Conservation (phyloP, 2,888 invertebrate genomes). For the Chironomus riparius region DNA sequence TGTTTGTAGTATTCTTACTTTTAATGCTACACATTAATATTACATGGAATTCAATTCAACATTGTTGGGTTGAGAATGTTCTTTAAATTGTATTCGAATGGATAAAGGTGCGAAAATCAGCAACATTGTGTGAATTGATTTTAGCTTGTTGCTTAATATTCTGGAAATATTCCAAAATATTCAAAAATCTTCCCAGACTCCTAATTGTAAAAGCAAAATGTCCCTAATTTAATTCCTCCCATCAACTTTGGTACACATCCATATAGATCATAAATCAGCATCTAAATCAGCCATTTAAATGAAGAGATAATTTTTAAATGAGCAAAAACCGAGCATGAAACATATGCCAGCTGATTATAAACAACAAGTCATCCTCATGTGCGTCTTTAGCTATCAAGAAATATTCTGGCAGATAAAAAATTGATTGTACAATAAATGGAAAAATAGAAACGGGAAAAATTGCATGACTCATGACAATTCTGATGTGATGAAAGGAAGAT, state of each 20-base stretch:
- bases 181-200: too few species aligned
- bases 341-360: conserved; percentile 23
- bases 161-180: too few species aligned
- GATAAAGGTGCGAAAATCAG: neutral
- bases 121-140: too few species aligned
- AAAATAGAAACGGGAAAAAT: neutral
- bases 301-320: too few species aligned
- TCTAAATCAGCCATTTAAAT: neutral
- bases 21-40: too few species aligned
- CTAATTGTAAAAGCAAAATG: neutral
- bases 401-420: neutral
- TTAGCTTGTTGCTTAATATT: too few species aligned
- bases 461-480: neutral
- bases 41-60: neutral
- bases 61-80: neutral
- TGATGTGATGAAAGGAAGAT: too few species aligned
- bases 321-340: neutral
- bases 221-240: neutral
- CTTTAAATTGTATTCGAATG: neutral
- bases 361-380: conserved; percentile 6
- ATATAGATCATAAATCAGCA: neutral
- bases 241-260: neutral
- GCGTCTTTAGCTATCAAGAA: neutral
- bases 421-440: neutral
- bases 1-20: too few species aligned